These are phyloP conservation scores for Eristalis pertinax DNA, from an alignment of 2,888 invertebrate species.

Conservation along the genomic window DNA sequence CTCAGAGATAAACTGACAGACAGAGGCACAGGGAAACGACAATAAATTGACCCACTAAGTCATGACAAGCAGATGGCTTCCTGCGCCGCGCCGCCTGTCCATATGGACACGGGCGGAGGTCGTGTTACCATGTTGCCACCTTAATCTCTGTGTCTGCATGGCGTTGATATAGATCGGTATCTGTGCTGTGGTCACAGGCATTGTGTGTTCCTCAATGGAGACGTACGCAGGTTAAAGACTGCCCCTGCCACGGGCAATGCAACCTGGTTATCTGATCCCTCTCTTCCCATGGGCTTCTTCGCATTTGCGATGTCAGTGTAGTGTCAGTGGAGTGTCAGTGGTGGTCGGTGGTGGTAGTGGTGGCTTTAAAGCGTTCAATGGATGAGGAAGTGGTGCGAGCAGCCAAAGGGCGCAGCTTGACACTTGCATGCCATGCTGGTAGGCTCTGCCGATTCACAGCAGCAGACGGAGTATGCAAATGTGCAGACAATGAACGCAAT, in stretches of 20 bases:
- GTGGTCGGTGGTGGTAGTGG: conserved; percentile 17
- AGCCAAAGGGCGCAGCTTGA: conserved; percentile 62
- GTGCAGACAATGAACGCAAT: neutral
- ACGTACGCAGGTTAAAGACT: conserved; percentile 56
- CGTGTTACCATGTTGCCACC: conserved; percentile 68
- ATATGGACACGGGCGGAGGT: conserved; percentile 59
- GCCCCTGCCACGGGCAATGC: conserved; percentile 50
- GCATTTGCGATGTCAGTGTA: conserved; percentile 4
- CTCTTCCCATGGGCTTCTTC: conserved; percentile 39
- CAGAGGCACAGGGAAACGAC: conserved; percentile 50
- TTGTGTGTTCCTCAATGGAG: conserved; percentile 54
- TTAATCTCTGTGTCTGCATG: conserved; percentile 57
- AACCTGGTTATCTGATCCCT: conserved; percentile 66
- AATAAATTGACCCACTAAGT: conserved; percentile 67
- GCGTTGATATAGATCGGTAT: conserved; percentile 52
- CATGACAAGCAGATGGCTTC: conserved; percentile 60
- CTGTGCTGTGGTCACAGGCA: conserved; percentile 35
- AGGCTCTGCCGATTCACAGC: conserved; percentile 1
- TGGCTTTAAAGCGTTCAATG: neutral
- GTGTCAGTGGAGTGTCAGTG: neutral
- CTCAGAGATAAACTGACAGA: conserved; percentile 19
- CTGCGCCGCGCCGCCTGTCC: conserved; percentile 19
- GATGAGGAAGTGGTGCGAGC: neutral
- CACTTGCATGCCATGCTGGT: conserved; percentile 57
- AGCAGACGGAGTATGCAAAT: neutral